These are phyloP conservation scores for Chiroxiphia lanceolata DNA, from an alignment of 2,797 vertebrate genomes.

Conservation along the genomic window DNA sequence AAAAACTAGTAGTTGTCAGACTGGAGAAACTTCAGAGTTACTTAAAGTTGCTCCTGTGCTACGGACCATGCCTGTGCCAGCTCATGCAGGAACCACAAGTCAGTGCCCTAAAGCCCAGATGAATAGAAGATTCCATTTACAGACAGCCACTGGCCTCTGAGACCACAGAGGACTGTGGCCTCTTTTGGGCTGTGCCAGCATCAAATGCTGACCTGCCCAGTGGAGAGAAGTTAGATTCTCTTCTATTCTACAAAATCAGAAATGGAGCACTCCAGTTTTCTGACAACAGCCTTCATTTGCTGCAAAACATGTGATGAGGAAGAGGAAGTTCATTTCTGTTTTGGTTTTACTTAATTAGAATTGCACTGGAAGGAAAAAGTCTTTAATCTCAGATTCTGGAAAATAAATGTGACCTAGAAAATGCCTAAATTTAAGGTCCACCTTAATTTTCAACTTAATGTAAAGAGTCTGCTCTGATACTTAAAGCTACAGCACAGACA, in stretches of 20 bases:
- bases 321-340: not conserved
- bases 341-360: not conserved
- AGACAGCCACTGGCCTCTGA: not conserved
- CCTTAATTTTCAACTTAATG: not conserved
- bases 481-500: not conserved
- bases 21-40: not conserved
- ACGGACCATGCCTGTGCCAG: fast-evolving
- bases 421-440: not conserved
- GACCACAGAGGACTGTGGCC: not conserved
- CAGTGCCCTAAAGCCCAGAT: not conserved
- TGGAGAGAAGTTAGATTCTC: not conserved
- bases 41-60: not conserved
- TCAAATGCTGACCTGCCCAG: not conserved
- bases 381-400: not conserved
- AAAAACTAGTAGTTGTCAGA: not conserved
- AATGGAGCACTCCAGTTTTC: not conserved
- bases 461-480: not conserved
- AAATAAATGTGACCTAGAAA: not conserved
- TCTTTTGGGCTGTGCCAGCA: not conserved
- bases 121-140: not conserved
- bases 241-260: not conserved
- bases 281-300: not conserved
- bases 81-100: not conserved
- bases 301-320: not conserved
- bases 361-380: not conserved